Conservation (phyloP, 2,113 vertebrate species). For the Bos taurus region ARS-UCD2.0 NC_037338.1:82262001-82262500, state of each 20-base stretch:
- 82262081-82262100: neutral
- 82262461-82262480: too few species aligned
- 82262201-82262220: neutral
- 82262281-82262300: neutral
- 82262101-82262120: neutral
- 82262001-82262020: neutral
- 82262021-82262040: neutral
- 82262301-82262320: neutral
- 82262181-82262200: neutral
- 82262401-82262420: neutral
- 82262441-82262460: too few species aligned
- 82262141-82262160: neutral
- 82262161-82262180: neutral
- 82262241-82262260: neutral
- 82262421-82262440: neutral
- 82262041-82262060: neutral
- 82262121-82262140: neutral
- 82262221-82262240: neutral
- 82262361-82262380: neutral
- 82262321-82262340: neutral
- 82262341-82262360: neutral
- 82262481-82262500: too few species aligned
- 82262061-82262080: neutral
- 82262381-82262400: neutral
- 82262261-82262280: neutral